Evolutionary conservation across 2,113 vertebrate species (phyloP).

Genomic region (Oryctolagus cuniculus): mOryCun1.1 NC_091440.1:103923001-103923500

Average conservation of each 20-base stretch:
- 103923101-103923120: not conserved
- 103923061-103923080: not conserved
- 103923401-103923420: not conserved
- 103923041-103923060: not conserved
- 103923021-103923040: not conserved
- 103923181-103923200: not conserved
- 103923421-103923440: not conserved
- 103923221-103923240: not conserved
- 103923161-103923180: not conserved
- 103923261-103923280: not conserved
- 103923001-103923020: not conserved
- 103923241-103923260: not conserved
- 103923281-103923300: not conserved
- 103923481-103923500: not conserved
- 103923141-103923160: not conserved
- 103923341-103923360: not conserved
- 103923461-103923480: not conserved
- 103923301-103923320: not conserved
- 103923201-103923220: not conserved
- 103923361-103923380: not conserved
- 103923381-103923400: not conserved
- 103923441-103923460: not conserved
- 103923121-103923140: not conserved
- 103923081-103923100: not conserved
- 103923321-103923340: rapidly evolving